Conservation (phyloP, 2,888 invertebrate species). For the Megamerina dolium region DNA sequence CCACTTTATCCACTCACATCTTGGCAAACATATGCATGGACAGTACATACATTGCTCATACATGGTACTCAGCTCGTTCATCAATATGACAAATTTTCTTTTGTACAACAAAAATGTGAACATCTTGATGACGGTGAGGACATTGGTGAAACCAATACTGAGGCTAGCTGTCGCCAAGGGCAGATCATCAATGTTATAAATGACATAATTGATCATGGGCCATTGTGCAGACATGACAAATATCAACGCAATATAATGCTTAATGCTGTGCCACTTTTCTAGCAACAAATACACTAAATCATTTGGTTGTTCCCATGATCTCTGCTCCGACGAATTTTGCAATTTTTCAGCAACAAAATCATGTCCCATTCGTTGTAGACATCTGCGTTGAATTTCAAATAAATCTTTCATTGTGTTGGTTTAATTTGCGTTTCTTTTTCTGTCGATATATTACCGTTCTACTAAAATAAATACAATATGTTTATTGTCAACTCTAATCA, state of each 20-base stretch:
- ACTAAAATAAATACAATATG: too few relatives aligned
- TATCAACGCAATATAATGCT: constrained; percentile 21
- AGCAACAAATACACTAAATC: too few relatives aligned
- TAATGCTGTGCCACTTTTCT: constrained; percentile 15
- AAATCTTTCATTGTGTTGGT: constrained; percentile 24
- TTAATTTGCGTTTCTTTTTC: background rate
- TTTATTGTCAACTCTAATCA: too few relatives aligned
- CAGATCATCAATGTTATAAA: constrained; percentile 35
- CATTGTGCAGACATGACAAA: constrained; percentile 37
- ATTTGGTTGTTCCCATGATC: too few relatives aligned
- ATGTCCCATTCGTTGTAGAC: constrained; percentile 35
- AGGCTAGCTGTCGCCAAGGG: constrained; percentile 38
- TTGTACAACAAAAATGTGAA: constrained; percentile 37
- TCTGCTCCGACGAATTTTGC: too few relatives aligned
- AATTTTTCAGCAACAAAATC: constrained; percentile 19
- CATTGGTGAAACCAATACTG: constrained; percentile 38
- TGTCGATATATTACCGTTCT: too few relatives aligned
- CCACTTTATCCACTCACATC: too few relatives aligned
- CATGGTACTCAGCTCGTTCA: constrained; percentile 33
- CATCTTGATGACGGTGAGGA: constrained; percentile 39
- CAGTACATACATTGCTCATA: background rate
- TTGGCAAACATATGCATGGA: background rate
- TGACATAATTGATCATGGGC: constrained; percentile 35
- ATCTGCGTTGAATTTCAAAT: constrained; percentile 32
- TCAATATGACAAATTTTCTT: constrained; percentile 30